Conservation (phyloP, 2,113 vertebrate genomes). For the Rhipidura dahli region DNA sequence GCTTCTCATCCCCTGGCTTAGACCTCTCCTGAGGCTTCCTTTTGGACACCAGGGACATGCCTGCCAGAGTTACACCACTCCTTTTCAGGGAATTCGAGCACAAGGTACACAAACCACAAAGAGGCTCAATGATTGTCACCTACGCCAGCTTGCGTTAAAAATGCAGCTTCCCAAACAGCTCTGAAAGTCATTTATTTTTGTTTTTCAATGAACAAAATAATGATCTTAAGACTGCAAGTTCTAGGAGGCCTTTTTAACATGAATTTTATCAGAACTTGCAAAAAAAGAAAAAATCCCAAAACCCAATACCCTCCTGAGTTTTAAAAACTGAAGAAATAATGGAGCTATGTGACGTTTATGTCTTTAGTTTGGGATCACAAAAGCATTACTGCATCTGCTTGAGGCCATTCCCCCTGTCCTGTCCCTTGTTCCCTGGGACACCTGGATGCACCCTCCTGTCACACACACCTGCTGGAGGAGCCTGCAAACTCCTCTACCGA, state of each 20-base stretch:
- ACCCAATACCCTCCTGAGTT: no score
- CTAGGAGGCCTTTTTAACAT: background rate
- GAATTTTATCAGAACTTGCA: background rate
- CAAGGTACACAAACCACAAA: background rate
- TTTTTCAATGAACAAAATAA: background rate
- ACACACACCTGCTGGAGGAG: background rate
- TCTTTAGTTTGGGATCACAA: background rate
- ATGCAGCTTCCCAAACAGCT: background rate
- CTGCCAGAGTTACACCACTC: background rate
- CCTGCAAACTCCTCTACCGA: background rate
- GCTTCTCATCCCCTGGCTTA: background rate
- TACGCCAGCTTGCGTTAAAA: background rate
- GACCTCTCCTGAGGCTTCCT: background rate
- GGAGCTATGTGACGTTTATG: background rate
- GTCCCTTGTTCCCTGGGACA: background rate
- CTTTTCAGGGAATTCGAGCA: background rate
- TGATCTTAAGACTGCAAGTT: background rate
- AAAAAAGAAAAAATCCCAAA: background rate
- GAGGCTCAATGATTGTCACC: rapidly evolving
- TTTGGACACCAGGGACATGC: background rate
- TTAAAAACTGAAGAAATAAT: background rate
- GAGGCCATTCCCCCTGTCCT: background rate
- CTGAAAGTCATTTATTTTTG: background rate
- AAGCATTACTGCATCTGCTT: background rate
- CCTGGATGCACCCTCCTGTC: background rate